A percentile compares a stretch with the other conserved stretches of the same genome.
phyloP scores from a whole-genome alignment of 2,888 invertebrate species.

The Epinotia nisella region DNA sequence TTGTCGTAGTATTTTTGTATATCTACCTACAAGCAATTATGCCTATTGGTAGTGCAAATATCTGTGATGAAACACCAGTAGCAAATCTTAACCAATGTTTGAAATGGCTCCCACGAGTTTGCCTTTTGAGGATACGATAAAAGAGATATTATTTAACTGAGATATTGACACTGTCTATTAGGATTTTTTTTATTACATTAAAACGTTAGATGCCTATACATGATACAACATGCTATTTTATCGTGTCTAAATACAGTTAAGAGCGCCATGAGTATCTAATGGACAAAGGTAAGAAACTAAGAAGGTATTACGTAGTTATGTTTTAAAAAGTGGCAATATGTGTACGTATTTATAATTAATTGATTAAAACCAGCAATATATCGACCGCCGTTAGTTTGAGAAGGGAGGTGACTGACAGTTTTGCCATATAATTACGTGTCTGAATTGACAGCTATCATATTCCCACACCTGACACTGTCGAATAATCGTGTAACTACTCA shows the following conservation, averaged over 20 bases:
- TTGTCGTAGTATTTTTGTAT: background rate
- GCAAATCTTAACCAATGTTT: conserved; percentile 27
- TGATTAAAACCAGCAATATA: too few species aligned
- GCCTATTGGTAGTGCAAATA: conserved; percentile 3
- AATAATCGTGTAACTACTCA: too few species aligned
- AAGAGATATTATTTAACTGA: conserved; percentile 27
- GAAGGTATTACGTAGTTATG: too few species aligned
- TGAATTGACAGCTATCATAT: too few species aligned
- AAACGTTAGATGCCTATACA: conserved; percentile 7
- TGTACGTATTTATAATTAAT: too few species aligned
- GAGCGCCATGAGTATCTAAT: too few species aligned
- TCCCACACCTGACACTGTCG: too few species aligned
- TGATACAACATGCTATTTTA: background rate
- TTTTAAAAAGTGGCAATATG: too few species aligned
- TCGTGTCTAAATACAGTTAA: background rate
- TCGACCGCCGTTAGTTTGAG: too few species aligned
- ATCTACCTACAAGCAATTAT: background rate
- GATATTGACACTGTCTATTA: conserved; percentile 20
- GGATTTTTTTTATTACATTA: background rate
- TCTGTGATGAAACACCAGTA: conserved; percentile 14
- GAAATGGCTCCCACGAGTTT: conserved; percentile 20
- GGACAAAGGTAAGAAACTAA: background rate
- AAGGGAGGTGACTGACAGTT: too few species aligned
- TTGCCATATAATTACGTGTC: too few species aligned
- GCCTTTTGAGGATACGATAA: conserved; percentile 20